Evolutionary conservation across 2,888 invertebrate genomes (phyloP), one percentile per base, ranked within the genome.

Genomic region (Capitulum mitella): DNA sequence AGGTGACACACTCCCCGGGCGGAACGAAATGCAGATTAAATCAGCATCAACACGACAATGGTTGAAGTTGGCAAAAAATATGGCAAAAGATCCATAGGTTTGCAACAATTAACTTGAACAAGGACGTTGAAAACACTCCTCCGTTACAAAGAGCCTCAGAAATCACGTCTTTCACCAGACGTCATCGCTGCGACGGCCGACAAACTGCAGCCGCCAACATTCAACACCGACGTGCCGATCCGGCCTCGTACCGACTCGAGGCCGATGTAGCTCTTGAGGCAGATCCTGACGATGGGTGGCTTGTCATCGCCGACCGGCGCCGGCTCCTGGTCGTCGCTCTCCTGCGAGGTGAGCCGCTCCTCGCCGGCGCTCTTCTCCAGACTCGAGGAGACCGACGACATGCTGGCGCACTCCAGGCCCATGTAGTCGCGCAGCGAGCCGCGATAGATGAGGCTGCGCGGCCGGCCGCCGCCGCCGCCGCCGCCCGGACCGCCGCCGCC

Each of bases 161-260:
- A n/a, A n/a, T n/a, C n/a, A n/a, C n/a, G n/a, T n/a, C n/a, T n/a
- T n/a, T n/a, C n/a, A n/a, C n/a, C n/a, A n/a, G n/a, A n/a, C n/a
- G n/a, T n/a, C n/a, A n/a, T n/a, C n/a, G n/a, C n/a, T n/a, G n/a
- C n/a, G n/a, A n/a, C n/a, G n/a, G n/a, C n/a, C n/a, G n/a, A n/a
- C n/a, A n/a, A n/a, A n/a, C n/a, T n/a, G n/a, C n/a, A n/a, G n/a
- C n/a, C n/a, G n/a, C n/a, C n/a, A n/a, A n/a, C n/a, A n/a, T n/a
- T 43, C 12, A 12, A 43, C 43, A 43, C 12, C 43, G 5, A 43
- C 12, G 43, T 43, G 43, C 43, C n/a, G n/a, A n/a, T n/a, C n/a
- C n/a, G n/a, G n/a, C n/a, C n/a, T n/a, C 64, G 46, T 51, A 82
- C 82, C 82, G 79, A 79, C 40, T 80, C 80, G 26, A 82, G 77